Evolutionary conservation across 30 jellyfish, hydroid and myxozoan genomes (phyloP).

Genomic region (Sanderia malayensis): DNA sequence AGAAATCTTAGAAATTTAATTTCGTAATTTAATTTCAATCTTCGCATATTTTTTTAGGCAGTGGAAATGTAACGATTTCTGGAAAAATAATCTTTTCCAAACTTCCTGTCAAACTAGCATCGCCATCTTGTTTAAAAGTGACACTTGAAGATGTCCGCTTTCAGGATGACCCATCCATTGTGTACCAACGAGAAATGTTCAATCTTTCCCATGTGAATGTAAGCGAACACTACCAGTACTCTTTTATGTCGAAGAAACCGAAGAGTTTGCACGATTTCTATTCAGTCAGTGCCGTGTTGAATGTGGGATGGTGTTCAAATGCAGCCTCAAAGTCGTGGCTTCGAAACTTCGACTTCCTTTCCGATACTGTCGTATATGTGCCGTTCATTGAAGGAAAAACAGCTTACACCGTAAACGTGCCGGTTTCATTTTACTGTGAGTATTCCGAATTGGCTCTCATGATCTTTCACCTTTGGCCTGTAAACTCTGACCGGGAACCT

Average conservation of each 20-base stretch:
- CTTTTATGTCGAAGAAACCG: slow-evolving; percentile 55
- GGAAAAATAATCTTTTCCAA: slow-evolving; percentile 47
- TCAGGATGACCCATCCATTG: slow-evolving; percentile 58
- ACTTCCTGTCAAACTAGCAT: slow-evolving; percentile 46
- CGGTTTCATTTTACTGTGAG: slow-evolving; percentile 58
- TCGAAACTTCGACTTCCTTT: slow-evolving; percentile 55
- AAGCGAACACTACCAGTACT: slow-evolving; percentile 24
- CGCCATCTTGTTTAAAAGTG: slow-evolving; percentile 72
- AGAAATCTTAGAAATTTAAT: no score
- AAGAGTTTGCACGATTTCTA: slow-evolving; percentile 33
- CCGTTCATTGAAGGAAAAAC: slow-evolving; percentile 32
- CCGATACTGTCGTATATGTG: slow-evolving; percentile 50
- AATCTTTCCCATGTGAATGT: slow-evolving; percentile 39
- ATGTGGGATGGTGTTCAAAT: slow-evolving; percentile 77
- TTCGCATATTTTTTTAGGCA: slow-evolving; percentile 18
- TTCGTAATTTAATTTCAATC: no score
- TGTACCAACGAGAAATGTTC: slow-evolving; percentile 38
- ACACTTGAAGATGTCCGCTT: slow-evolving; percentile 65
- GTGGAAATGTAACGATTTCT: slow-evolving; percentile 11
- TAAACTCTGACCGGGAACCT: no score
- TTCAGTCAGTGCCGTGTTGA: slow-evolving; percentile 67
- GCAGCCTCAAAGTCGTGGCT: slow-evolving; percentile 31
- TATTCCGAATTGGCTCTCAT: no score
- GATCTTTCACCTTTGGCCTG: no score
- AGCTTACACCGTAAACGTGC: slow-evolving; percentile 50